A percentile compares a stretch with the other conserved stretches of the same genome.
These are phyloP conservation scores for Sitodiplosis mosellana DNA, from an alignment of 1,140 invertebrate species.

Conservation along the genomic window DNA sequence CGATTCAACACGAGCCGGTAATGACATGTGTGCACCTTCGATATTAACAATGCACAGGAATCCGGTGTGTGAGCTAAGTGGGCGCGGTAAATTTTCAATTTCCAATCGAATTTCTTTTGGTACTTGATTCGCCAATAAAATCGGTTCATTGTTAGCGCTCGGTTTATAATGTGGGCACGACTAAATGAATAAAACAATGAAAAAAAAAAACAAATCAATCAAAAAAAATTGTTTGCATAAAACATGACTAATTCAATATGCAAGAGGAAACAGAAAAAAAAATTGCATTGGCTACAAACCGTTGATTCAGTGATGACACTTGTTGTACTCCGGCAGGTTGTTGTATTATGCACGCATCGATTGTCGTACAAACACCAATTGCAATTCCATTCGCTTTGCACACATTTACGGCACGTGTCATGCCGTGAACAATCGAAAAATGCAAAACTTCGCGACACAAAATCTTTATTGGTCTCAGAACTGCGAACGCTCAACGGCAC, in stretches of 20 bases:
- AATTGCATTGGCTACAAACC: constrained; percentile 3
- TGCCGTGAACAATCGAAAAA: constrained; percentile 88
- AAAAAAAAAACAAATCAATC: constrained; percentile 1
- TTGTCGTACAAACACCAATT: constrained; percentile 96
- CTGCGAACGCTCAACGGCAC: constrained; percentile 77
- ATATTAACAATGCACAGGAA: constrained; percentile 84
- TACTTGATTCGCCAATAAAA: constrained; percentile 73
- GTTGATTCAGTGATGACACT: constrained; percentile 46
- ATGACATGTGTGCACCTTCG: constrained; percentile 72
- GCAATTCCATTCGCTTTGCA: constrained; percentile 76
- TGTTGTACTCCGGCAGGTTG: constrained; percentile 52
- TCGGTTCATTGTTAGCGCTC: constrained; percentile 29
- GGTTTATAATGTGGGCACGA: constrained; percentile 66
- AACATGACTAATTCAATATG: constrained; percentile 3
- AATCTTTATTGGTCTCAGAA: constrained; percentile 81
- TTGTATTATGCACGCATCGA: constrained; percentile 74
- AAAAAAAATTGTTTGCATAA: constrained; percentile 4
- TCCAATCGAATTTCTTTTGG: constrained; percentile 73
- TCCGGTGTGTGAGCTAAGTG: constrained; percentile 65
- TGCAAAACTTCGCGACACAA: constrained; percentile 81
- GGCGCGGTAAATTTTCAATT: constrained; percentile 76
- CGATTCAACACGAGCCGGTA: constrained; percentile 67
- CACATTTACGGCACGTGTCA: constrained; percentile 67
- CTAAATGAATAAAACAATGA: constrained; percentile 15
- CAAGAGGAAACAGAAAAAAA: background rate